Base-by-base conservation (phyloP, 2,888 invertebrate genomes). In the Hedychridium roseum region DNA sequence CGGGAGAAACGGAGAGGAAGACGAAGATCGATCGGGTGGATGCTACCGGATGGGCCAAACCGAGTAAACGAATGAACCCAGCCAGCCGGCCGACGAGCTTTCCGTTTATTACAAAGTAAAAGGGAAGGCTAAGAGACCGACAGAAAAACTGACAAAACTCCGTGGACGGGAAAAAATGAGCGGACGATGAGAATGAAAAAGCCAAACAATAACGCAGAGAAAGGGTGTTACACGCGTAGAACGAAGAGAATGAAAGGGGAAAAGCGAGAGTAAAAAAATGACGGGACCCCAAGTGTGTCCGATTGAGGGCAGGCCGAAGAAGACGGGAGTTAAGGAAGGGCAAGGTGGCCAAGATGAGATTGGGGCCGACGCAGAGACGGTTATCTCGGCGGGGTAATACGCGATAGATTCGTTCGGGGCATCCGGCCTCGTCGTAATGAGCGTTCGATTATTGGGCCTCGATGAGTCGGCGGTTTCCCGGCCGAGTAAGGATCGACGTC, bases 391-490 rank as follows among this genome's bases (percentile, higher is more conserved):
- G 11, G 12, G 28, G 14, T 28, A 28, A 28, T 28, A 28, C 28
- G 12, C 28, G 28, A 28, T 28, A 28, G 28, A 28, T 28, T 28
- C 28, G 28, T 28, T 28, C 28, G 14, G 28, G 20, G 14, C 12
- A 38, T 38, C 38, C 38, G 23, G 21, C 15, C 4, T n/a, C 3
- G 6, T 15, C 5, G 32, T 32, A 32, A 32, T 15, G 16, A 32
- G 32, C 16, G 18, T 35, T 15, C 35, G 35, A 35, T 6, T 35
- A 35, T 35, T 35, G 18, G 35, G 18, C 3, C 20, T 16, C 18
- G 35, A 35, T 35, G 35, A 35, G 18, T 35, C 7, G 5, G n/a
- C 35, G 15, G 2, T 15, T 32, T 16, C 9, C 9, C 23, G 5
- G 5, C 23, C 9, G 15, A 6, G 12, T 3, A 14, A 14, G 15